Evolutionary conservation across 2,797 vertebrate species (phyloP).

Genomic region (Pseudotriccus pelzelni): DNA sequence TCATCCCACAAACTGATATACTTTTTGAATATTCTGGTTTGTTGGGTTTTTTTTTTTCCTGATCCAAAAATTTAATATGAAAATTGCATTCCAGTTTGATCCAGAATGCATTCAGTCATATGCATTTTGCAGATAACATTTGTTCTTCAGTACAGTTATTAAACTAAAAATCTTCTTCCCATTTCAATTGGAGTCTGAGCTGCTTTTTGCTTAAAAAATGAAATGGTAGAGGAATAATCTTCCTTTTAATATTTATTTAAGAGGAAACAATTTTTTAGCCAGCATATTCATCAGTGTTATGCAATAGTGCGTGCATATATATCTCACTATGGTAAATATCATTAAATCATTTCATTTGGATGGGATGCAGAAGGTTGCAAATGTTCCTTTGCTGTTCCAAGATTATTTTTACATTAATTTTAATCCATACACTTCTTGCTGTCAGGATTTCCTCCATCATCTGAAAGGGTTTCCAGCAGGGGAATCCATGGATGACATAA

Average conservation of each 20-base stretch:
- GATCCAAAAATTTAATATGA: not conserved
- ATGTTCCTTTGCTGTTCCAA: not conserved
- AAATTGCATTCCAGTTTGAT: not conserved
- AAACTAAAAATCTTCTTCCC: not conserved
- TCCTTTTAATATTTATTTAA: not conserved
- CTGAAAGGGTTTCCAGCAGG: not conserved
- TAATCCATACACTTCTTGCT: not conserved
- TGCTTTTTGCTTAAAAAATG: not conserved
- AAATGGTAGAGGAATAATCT: not conserved
- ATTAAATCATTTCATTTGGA: not conserved
- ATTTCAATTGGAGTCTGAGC: not conserved
- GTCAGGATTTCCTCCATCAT: not conserved
- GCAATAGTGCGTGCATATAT: not conserved
- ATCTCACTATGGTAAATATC: not conserved
- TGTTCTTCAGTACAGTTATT: not conserved
- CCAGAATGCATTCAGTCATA: not conserved
- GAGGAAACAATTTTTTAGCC: not conserved
- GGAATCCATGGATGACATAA: slow-evolving; percentile 13
- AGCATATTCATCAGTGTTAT: not conserved
- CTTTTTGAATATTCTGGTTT: not conserved
- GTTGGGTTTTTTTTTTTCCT: not conserved
- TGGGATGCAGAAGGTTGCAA: slow-evolving; percentile 44
- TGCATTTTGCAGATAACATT: not conserved
- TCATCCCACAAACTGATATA: not conserved
- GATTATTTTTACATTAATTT: not conserved